Percentiles rank a stretch among this genome's conserved stretches.
These are phyloP conservation scores for Schizopygopsis pylzovi DNA, from an alignment of 2,797 vertebrate species.

Conservation along the genomic window DNA sequence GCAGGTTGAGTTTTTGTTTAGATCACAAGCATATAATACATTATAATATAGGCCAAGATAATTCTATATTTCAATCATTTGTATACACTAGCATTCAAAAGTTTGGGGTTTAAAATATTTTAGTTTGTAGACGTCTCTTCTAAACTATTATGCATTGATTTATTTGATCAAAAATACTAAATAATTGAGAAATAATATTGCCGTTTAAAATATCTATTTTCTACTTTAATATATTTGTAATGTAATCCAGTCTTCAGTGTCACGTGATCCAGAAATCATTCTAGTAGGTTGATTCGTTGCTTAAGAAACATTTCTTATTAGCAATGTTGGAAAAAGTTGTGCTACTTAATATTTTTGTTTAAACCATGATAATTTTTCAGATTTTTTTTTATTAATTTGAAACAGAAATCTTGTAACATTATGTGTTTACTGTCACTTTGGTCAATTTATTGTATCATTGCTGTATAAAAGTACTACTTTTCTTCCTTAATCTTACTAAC, in stretches of 20 bases:
- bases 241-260: background rate
- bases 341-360: no score
- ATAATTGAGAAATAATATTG: background rate
- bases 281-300: background rate
- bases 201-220: background rate
- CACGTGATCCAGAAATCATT: background rate
- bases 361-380: no score
- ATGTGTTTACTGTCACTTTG: background rate
- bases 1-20: constrained; percentile 77
- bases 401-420: background rate
- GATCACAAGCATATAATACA: background rate
- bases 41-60: background rate
- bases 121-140: background rate
- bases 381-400: background rate
- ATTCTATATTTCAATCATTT: background rate
- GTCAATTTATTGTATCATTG: background rate
- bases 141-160: no score
- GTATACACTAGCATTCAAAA: background rate
- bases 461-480: background rate
- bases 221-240: background rate
- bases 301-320: background rate
- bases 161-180: background rate
- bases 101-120: background rate
- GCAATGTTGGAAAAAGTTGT: background rate
- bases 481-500: background rate